phyloP scores from a whole-genome alignment of 2,797 vertebrate species.

The Gymnothorax reevesii region DNA sequence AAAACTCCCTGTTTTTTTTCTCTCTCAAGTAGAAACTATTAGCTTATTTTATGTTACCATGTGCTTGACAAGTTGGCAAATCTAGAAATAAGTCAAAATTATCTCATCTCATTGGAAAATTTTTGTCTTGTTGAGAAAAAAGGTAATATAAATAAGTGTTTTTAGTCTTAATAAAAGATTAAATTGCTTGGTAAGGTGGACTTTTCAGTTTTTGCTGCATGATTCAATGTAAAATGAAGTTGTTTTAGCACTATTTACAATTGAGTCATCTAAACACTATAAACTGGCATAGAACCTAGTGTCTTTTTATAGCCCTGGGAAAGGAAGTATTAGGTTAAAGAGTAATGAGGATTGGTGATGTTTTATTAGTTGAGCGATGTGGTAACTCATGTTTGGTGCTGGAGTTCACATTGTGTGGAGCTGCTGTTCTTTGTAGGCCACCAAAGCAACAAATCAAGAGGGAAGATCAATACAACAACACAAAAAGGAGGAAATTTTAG shows the following conservation, averaged over 20 bases:
- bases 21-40: too few species aligned
- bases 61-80: too few species aligned
- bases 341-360: neutral
- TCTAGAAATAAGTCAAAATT: too few species aligned
- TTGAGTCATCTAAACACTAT: neutral
- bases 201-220: neutral
- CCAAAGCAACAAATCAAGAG: slow-evolving; percentile 1
- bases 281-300: neutral
- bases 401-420: neutral
- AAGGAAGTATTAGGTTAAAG: neutral
- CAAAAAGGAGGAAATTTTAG: neutral
- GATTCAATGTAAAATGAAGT: neutral
- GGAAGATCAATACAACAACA: neutral
- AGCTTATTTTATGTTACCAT: too few species aligned
- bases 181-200: too few species aligned
- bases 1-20: too few species aligned
- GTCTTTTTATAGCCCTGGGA: neutral
- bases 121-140: too few species aligned
- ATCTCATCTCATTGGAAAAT: too few species aligned
- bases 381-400: neutral
- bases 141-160: too few species aligned
- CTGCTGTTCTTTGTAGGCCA: neutral
- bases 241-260: neutral
- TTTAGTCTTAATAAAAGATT: too few species aligned
- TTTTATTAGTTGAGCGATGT: neutral